Percentiles rank a stretch among this genome's conserved stretches.
Evolutionary conservation across 37 sponge, comb jelly and placozoan genomes (phyloP).

Genomic region (Oscarella lobularis): DNA sequence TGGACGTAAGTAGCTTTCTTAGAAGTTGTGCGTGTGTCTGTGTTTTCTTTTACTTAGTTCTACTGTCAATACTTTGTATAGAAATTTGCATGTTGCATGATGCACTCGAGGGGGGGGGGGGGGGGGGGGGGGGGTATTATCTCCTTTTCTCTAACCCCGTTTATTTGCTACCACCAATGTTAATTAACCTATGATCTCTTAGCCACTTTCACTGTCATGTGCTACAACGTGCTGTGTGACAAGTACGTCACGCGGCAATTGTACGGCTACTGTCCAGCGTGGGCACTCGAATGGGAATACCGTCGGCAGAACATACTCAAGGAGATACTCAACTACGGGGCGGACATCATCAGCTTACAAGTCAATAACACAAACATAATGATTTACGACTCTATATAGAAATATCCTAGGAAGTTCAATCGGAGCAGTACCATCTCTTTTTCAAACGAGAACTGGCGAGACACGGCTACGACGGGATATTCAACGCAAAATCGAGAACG

Average conservation of each 20-base stretch:
- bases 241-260: constrained; percentile 74
- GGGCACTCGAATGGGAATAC: constrained; percentile 89
- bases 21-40: no score
- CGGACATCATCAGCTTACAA: constrained; percentile 82
- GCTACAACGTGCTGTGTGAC: constrained; percentile 45
- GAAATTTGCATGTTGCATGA: no score
- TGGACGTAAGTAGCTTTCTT: no score
- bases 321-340: constrained; percentile 59
- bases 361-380: constrained; percentile 10
- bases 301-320: constrained; percentile 60
- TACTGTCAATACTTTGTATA: no score
- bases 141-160: constrained; percentile 14
- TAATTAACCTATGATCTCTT: constrained; percentile 11
- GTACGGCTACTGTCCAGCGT: constrained; percentile 94
- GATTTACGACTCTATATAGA: neutral
- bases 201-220: constrained; percentile 12
- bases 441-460: constrained; percentile 62
- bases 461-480: constrained; percentile 82
- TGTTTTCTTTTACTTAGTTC: no score
- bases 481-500: constrained; percentile 88
- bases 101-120: no score
- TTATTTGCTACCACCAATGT: neutral
- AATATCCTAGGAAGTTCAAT: constrained; percentile 82
- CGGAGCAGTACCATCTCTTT: constrained; percentile 86
- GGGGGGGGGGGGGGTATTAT: no score